phyloP scores from a whole-genome alignment of 2,888 invertebrate species.

The Teinopalpus imperialis region DNA sequence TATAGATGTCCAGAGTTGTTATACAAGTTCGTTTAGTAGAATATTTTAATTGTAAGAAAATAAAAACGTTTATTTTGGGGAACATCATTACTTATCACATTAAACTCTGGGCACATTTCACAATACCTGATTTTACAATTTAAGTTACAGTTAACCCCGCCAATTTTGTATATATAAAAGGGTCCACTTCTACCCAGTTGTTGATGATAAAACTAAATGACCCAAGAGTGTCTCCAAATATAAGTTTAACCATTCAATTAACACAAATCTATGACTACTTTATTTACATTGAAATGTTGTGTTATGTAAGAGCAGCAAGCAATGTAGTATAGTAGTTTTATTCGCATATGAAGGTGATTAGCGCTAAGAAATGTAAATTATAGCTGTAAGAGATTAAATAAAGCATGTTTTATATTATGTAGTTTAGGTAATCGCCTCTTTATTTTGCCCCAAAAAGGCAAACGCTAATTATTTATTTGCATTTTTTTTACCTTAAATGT shows the following conservation, averaged over 20 bases:
- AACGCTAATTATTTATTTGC: conserved; percentile 80
- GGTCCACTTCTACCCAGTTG: conserved; percentile 6
- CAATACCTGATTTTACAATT: conserved; percentile 23
- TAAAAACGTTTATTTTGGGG: conserved; percentile 5
- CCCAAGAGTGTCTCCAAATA: conserved; percentile 31
- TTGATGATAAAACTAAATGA: conserved; percentile 22
- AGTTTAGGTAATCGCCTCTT: conserved; percentile 71
- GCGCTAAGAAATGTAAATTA: conserved; percentile 71
- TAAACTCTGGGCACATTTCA: conserved; percentile 14
- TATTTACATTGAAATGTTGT: conserved; percentile 40
- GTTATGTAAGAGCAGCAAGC: conserved; percentile 45
- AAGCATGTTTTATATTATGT: conserved; percentile 80
- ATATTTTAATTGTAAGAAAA: not conserved
- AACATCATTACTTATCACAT: not conserved
- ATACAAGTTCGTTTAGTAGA: not conserved
- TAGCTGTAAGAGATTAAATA: conserved; percentile 67
- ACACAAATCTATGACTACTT: conserved; percentile 6
- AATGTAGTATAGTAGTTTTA: conserved; percentile 62
- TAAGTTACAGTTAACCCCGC: conserved; percentile 29
- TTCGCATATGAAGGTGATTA: conserved; percentile 64
- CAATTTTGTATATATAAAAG: conserved; percentile 30
- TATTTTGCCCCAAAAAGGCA: conserved; percentile 65
- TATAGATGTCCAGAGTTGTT: conserved; percentile 15
- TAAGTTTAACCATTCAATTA: conserved; percentile 24
- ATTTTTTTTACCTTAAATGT: conserved; percentile 72